Evolutionary conservation across 2,797 vertebrate species (phyloP).

Genomic region (Spinus olivaceus): DNA sequence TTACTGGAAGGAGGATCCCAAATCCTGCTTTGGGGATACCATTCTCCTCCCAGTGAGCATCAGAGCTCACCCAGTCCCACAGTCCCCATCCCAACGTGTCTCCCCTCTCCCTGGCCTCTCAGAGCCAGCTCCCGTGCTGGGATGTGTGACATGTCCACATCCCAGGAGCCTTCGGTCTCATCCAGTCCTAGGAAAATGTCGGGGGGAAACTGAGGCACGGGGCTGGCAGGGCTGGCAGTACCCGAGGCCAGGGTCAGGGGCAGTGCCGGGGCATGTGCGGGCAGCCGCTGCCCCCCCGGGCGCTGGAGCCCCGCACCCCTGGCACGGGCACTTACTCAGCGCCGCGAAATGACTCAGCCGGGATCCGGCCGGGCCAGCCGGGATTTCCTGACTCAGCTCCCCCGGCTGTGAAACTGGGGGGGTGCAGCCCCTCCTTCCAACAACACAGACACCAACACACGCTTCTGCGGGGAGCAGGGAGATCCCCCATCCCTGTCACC

Average conservation of each 20-base stretch:
- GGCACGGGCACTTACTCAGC: conserved; percentile 6
- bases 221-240: neutral
- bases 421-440: neutral
- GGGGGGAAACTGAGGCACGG: neutral
- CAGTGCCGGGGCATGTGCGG: rapidly evolving
- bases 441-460: neutral
- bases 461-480: rapidly evolving
- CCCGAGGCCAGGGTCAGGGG: neutral
- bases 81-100: neutral
- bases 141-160: rapidly evolving
- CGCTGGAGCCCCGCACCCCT: neutral
- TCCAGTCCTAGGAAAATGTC: neutral
- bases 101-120: neutral
- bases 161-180: neutral
- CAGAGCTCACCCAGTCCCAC: neutral
- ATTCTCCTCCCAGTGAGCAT: neutral
- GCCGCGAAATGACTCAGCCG: conserved; percentile 29
- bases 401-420: neutral
- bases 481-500: neutral
- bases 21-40: neutral
- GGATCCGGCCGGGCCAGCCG: conserved; percentile 8
- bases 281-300: neutral
- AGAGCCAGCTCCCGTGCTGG: rapidly evolving
- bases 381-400: conserved; percentile 52
- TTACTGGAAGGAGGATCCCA: neutral